Percentiles rank a stretch among this genome's conserved stretches.
Evolutionary conservation across 2,113 vertebrate species (phyloP).

Genomic region (Antechinus flavipes): DNA sequence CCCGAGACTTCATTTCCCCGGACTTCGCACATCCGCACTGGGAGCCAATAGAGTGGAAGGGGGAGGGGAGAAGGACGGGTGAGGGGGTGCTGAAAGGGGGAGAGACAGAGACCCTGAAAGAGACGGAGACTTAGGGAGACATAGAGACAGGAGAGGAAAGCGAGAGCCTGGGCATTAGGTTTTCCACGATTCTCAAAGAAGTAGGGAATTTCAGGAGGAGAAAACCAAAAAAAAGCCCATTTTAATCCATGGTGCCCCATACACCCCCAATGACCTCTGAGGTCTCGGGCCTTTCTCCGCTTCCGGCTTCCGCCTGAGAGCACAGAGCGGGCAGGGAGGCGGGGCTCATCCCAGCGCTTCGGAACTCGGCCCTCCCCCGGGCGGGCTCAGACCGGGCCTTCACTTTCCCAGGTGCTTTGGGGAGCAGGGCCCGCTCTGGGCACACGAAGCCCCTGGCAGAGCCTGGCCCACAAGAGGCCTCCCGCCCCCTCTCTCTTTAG

Average conservation of each 20-base stretch:
- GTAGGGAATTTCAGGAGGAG: slow-evolving; percentile 47
- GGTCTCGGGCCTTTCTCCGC: neutral
- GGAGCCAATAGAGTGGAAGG: neutral
- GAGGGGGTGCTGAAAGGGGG: neutral
- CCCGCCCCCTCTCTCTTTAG: neutral
- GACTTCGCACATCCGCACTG: neutral
- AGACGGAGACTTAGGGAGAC: slow-evolving; percentile 11
- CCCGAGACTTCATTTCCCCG: neutral
- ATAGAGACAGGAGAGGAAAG: neutral
- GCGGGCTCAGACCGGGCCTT: neutral
- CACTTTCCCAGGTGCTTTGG: neutral
- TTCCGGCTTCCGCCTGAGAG: neutral
- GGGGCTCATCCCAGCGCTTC: neutral
- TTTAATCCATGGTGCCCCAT: slow-evolving; percentile 41
- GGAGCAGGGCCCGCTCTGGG: neutral
- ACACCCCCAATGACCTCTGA: neutral
- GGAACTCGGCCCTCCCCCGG: neutral
- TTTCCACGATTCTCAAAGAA: slow-evolving; percentile 51
- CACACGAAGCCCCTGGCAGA: neutral
- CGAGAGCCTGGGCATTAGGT: neutral
- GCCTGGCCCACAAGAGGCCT: neutral
- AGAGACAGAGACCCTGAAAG: neutral
- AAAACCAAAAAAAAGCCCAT: slow-evolving; percentile 8
- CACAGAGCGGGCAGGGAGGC: neutral
- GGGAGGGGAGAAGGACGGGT: neutral